Evolutionary conservation across 2,888 invertebrate species (phyloP), one percentile per base, ranked within the genome.

Genomic region (Lordiphosa andalusiaca): DNA sequence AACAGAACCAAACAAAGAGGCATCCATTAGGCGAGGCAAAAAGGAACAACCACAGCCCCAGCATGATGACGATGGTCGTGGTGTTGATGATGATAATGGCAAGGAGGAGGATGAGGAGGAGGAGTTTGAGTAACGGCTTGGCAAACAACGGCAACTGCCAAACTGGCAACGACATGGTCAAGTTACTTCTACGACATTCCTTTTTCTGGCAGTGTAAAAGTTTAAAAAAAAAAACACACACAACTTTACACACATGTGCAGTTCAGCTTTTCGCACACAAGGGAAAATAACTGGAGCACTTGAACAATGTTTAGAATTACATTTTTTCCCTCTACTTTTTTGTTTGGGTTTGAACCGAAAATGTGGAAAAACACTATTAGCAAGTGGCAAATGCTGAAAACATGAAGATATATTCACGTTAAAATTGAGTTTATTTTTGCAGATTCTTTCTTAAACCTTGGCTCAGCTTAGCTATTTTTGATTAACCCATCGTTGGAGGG

Each of bases 221-320:
- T 73, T 84, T 67, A 57, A 9, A 6, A 67, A 69, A 77, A 84
- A n/a, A n/a, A n/a, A n/a, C n/a, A n/a, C n/a, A n/a, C n/a, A 78
- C 78, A 82, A 73, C 82, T 77, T 77, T 60, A 71, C 78, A 71
- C 61, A 67, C 42, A 67, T 71, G 16, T 2, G 61, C 56, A 46
- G 23, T 37, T 46, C 37, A 56, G 25, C 25, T 25, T 7, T 6
- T 25, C 41, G 39, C 46, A 54, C 55, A 58, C 40, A 7, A 12
- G 16, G 16, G 16, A 5, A 38, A 46, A 56, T 62, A 84, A 81
- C 66, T 84, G 64, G 72, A 84, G 75, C 78, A 81, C 74, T 81
- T 69, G 70, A 77, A 84, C 67, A 84, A 81, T 77, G 82, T 81
- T 84, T 65, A 59, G 67, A 69, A 67, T 73, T 78, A 84, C 75